Base-by-base conservation (phyloP, 2,888 invertebrate species). In the Parascotia fuliginaria region DNA sequence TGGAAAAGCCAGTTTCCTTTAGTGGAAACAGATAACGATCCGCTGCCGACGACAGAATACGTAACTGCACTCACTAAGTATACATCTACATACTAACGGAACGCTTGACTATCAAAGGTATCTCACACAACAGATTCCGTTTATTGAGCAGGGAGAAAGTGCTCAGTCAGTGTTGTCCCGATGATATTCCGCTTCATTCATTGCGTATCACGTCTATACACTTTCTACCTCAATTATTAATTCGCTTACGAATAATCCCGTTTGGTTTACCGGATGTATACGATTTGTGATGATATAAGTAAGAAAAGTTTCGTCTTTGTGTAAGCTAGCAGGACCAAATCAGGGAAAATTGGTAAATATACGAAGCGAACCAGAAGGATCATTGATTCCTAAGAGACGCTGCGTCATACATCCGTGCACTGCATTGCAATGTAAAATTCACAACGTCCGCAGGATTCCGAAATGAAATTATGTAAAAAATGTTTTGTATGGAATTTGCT, bases 11-110 rank as follows among this genome's bases (percentile, higher is more conserved):
- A 89, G 91, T 89, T 90, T 90, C 86, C 89, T 91, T 92, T 87
- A 89, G 86, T 92, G 85, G 89, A 89, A 91, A 91, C 89, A 91
- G 92, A 91, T 92, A 91, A 92, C 91, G 91, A 92, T 91, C 90
- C 89, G 77, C 82, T 85, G 85, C 87, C 86, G 87, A 86, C 91
- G 89, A 88, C 88, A 83, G 90, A 90, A 91, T 89, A 89, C 89
- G 87, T 88, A 88, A 88, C 86, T 88, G 86, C 87, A 89, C 79
- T 85, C 80, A 78, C 82, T 84, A 78, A 83, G 79, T 79, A 82
- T 85, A 81, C 77, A 84, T 86, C 83, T 89, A 85, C 86, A 83
- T 86, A 83, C 77, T 77, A 64, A 70, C 70, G 60, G 66, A 59
- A 49, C 55, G 54, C 64, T 82, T 73, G 65, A 77, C 81, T 79